Evolutionary conservation across 2,888 invertebrate genomes (phyloP).

Genomic region (Phragmatobia fuliginosa): DNA sequence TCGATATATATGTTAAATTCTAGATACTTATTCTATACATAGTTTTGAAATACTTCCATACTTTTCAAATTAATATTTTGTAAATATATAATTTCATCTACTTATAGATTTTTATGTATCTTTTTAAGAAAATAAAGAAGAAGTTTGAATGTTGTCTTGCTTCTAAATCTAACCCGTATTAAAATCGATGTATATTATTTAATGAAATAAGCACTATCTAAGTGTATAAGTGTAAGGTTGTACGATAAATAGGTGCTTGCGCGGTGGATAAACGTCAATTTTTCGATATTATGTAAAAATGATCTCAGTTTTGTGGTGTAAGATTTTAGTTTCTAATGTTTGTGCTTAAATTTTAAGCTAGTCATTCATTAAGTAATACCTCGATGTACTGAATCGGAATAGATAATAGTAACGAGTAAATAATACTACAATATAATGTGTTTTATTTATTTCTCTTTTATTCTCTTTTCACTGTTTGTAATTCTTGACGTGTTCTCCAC

Average conservation of each 20-base stretch:
- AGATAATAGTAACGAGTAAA: conserved; percentile 74
- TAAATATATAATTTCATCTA: conserved; percentile 39
- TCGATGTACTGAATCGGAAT: conserved; percentile 83
- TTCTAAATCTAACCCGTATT: conserved; percentile 23
- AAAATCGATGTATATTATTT: conserved; percentile 30
- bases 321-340: conserved; percentile 68
- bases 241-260: conserved; percentile 84
- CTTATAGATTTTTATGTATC: conserved; percentile 44
- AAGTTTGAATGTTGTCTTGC: conserved; percentile 18
- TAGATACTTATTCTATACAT: background rate
- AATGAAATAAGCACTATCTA: conserved; percentile 55
- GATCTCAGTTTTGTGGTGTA: conserved; percentile 66
- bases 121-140: conserved; percentile 33
- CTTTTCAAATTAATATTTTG: conserved; percentile 24
- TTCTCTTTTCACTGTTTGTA: no score
- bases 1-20: background rate
- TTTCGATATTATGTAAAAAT: conserved; percentile 70
- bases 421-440: conserved; percentile 49
- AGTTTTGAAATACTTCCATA: background rate
- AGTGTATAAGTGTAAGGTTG: conserved; percentile 77
- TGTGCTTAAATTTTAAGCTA: conserved; percentile 79
- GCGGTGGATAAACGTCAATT: conserved; percentile 83
- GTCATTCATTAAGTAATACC: conserved; percentile 72
- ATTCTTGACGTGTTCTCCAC: no score
- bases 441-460: conserved; percentile 21